These are phyloP conservation scores for Ursus arctos DNA, from an alignment of 2,113 vertebrate genomes.

Conservation along the genomic window DNA sequence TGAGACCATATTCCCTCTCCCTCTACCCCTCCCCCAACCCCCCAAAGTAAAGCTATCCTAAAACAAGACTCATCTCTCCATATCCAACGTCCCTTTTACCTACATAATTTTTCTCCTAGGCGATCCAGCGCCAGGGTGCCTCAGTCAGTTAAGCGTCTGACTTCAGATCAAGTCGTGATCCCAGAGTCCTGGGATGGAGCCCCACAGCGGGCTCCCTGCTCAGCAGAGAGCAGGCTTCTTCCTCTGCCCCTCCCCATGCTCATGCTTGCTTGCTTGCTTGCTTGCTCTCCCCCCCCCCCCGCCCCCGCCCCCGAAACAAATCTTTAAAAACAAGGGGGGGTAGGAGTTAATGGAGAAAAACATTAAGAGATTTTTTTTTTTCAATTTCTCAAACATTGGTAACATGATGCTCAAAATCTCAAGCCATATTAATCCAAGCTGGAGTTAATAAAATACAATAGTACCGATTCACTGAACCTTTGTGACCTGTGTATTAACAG, in stretches of 20 bases:
- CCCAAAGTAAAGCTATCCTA: neutral
- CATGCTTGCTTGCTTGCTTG: neutral
- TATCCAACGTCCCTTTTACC: neutral
- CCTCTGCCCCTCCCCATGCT: neutral
- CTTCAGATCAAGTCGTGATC: neutral
- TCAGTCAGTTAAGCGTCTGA: neutral
- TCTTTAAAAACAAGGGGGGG: neutral
- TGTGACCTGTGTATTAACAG: neutral
- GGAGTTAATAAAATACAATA: neutral
- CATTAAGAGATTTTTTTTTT: neutral
- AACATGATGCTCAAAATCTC: conserved; percentile 22
- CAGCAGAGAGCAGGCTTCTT: no score
- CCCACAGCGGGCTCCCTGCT: neutral
- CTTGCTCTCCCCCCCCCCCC: no score
- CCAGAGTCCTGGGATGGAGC: neutral
- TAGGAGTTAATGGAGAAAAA: neutral
- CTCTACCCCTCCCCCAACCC: neutral
- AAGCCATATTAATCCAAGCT: neutral
- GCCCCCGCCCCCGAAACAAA: neutral
- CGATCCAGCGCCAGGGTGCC: neutral
- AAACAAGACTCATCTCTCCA: conserved; percentile 20
- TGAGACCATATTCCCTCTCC: neutral
- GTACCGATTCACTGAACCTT: neutral
- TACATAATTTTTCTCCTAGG: neutral
- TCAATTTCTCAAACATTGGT: conserved; percentile 24